phyloP scores from a whole-genome alignment of 2,113 vertebrate genomes.

The Marmota flaviventris region DNA sequence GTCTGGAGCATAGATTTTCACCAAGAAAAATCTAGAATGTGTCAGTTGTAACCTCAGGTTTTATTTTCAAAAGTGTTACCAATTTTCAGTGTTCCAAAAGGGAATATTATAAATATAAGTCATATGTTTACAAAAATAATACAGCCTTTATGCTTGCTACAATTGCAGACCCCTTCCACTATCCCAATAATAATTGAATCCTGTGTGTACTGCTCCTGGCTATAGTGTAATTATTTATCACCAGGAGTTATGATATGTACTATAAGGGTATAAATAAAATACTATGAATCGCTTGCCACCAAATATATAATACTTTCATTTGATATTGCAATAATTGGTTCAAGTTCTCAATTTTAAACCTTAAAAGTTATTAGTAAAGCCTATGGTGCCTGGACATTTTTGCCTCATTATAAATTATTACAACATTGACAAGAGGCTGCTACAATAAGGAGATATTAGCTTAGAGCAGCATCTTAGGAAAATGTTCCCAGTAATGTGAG shows the following conservation, averaged over 20 bases:
- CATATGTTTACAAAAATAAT: slow-evolving; percentile 60
- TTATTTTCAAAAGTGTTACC: slow-evolving; percentile 60
- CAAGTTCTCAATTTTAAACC: slow-evolving; percentile 59
- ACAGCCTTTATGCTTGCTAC: slow-evolving; percentile 29
- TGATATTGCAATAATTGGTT: slow-evolving; percentile 52
- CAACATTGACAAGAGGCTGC: background rate
- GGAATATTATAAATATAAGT: slow-evolving; percentile 40
- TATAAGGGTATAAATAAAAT: slow-evolving; percentile 68
- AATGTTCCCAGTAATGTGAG: slow-evolving; percentile 55
- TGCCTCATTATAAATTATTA: slow-evolving; percentile 59
- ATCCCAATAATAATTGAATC: slow-evolving; percentile 54
- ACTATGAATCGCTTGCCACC: background rate
- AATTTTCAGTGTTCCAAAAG: slow-evolving; percentile 39
- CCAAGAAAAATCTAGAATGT: background rate
- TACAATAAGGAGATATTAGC: slow-evolving; percentile 59
- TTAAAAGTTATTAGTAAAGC: slow-evolving; percentile 70
- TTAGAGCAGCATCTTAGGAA: slow-evolving; percentile 63
- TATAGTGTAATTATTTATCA: slow-evolving; percentile 67
- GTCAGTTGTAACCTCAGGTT: background rate
- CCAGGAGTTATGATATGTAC: slow-evolving; percentile 59
- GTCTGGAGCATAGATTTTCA: background rate
- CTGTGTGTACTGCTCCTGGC: slow-evolving; percentile 35
- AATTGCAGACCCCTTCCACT: background rate
- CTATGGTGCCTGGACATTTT: slow-evolving; percentile 25
- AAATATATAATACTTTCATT: slow-evolving; percentile 55